Conservation (phyloP, 2,888 invertebrate genomes). For the Mythimna impura region DNA sequence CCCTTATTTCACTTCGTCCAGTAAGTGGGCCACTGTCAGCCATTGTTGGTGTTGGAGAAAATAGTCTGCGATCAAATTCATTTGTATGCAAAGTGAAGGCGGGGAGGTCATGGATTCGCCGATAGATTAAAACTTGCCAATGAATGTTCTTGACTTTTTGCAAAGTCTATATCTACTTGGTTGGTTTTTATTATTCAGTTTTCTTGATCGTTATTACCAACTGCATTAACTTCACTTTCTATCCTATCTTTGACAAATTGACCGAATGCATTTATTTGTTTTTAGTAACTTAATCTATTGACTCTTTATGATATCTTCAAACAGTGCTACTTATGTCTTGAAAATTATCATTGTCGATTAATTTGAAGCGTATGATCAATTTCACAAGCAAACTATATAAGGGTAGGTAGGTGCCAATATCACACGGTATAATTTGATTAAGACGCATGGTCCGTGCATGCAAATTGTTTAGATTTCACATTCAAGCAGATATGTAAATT, state of each 20-base stretch:
- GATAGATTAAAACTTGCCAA: background rate
- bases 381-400: conserved; percentile 21
- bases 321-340: background rate
- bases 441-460: conserved; percentile 45
- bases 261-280: background rate
- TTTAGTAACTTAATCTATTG: background rate
- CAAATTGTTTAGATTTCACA: conserved; percentile 54
- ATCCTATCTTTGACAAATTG: background rate
- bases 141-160: conserved; percentile 2
- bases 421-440: conserved; percentile 32
- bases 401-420: conserved; percentile 19
- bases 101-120: conserved; percentile 2
- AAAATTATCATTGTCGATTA: background rate
- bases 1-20: conserved; percentile 64
- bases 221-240: background rate
- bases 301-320: background rate
- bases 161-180: background rate
- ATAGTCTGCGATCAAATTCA: conserved; percentile 24
- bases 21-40: conserved; percentile 59
- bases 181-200: background rate
- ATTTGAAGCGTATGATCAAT: conserved; percentile 9
- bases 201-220: background rate
- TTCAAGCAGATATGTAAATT: conserved; percentile 33
- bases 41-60: conserved; percentile 44
- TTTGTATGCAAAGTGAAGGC: conserved; percentile 20